Evolutionary conservation across 2,888 invertebrate species (phyloP), one percentile per base, ranked within the genome.

Genomic region (Empis stercorea): DNA sequence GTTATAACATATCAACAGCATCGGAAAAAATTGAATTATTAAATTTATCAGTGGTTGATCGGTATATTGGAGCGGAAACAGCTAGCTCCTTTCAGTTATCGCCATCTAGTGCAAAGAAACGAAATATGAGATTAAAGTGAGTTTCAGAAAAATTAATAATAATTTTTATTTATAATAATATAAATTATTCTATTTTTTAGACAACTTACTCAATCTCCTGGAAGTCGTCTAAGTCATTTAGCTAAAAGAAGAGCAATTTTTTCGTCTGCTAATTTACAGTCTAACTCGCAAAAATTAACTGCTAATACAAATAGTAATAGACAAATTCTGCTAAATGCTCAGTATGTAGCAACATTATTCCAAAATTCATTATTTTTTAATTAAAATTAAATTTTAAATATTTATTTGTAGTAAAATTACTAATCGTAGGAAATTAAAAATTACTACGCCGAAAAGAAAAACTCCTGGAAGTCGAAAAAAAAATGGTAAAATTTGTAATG

Each of bases 41-140:
- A 13, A 75, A 79, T 32, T 63, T 78, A 48, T 78, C 79, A 48
- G 79, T 82, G 54, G 76, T 76, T 42, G 79, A 83, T 54, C 74
- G 86, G 50, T 86, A 77, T 59, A 75, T 87, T 44, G 84, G 85
- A 2, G 76, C 76, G 0, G 87, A 87, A 65, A 87, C 87, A 0
- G 80, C 82, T 50, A 81, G 83, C 1, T 66, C 67, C 3, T 66
- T 60, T 53, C 55, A 55, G 10, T 57, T 57, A 11, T 63, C 61
- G 1, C 78, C 79, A 1, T 74, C 73, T 50, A 84, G 81, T 61
- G 79, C 80, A 11, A 78, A 76, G 59, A 80, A 80, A 58, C 66
- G 76, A 43, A 76, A 72, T 56, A 61, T 76, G 49, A 70, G 80
- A 30, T 73, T 76, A 51, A 77, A 76, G 73, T 76, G 59, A 64